Base-by-base conservation (phyloP, 2,888 invertebrate species). In the Ophion ventricosus region DNA sequence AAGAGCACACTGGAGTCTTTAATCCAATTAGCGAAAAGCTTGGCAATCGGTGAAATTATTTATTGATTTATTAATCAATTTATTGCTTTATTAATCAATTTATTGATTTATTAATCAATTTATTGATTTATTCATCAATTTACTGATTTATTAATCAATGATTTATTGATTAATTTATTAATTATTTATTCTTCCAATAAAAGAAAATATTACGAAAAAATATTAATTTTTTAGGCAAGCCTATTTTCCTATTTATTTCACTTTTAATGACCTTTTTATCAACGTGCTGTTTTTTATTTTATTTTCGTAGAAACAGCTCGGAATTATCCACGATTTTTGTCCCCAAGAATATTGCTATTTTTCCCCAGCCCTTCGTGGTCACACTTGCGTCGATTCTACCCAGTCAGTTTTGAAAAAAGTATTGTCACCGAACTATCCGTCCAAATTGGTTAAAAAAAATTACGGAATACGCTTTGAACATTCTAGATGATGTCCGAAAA, bases 1-100 rank as follows among this genome's bases (percentile, higher is more conserved):
- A 63, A 54, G 35, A 61, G 56, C 35, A 69, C 64, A 81, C 56
- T 35, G 29, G 35, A 63, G 43, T 75, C 54, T 69, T 75, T 61
- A 59, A 69, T 49, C 25, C 14, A 69, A 23, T 57, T 23, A 40
- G 26, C 40, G 43, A 61, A 56, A 20, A 17, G 54, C 25, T 40
- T 57, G 8, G 40, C 66, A 66, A 59, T 17, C 1, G 54, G n/a
- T 0, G 1, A 29, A 35, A 35, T 35, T 35, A 35, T 20, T 14
- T 49, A 56, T 26, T 25, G n/a, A 43, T 61, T 74, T 23, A 14
- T 2, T 35, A 8, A 35, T 14, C 2, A 17, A 49, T 40, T 57
- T n/a, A n/a, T n/a, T n/a, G n/a, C n/a, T 35, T 35, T 35, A 35
- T n/a, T n/a, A n/a, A n/a, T n/a, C n/a, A n/a, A n/a, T n/a, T n/a